phyloP scores from a whole-genome alignment of 2,888 invertebrate species.

The Pedicia rivosa region DNA sequence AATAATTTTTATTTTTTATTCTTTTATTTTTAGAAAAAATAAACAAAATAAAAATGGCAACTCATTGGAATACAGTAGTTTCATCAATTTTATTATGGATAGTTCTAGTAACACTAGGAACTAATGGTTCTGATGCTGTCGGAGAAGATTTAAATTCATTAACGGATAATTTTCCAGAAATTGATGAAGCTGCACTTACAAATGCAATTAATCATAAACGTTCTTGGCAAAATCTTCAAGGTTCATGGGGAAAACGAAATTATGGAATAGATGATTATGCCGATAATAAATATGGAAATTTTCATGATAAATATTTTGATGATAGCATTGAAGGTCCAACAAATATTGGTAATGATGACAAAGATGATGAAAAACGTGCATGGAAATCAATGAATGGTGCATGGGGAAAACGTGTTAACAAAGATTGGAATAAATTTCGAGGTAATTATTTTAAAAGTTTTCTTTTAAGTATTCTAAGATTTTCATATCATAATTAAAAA shows the following conservation, averaged over 20 bases:
- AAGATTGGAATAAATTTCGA: constrained; percentile 39
- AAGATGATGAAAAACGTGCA: no score
- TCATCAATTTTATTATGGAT: no score
- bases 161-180: no score
- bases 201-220: no score
- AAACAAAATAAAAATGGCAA: no score
- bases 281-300: constrained; percentile 23
- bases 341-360: constrained; percentile 1
- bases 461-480: background rate
- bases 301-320: constrained; percentile 22
- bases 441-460: constrained; percentile 22
- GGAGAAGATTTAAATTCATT: no score
- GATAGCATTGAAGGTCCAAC: background rate
- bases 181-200: no score
- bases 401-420: constrained; percentile 54
- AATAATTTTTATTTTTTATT: no score
- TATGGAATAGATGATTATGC: constrained; percentile 17
- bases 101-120: no score
- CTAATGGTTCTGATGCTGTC: no score
- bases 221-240: constrained; percentile 51
- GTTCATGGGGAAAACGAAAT: constrained; percentile 53
- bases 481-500: background rate
- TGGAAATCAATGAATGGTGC: constrained; percentile 56
- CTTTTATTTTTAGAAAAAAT: no score
- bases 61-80: no score